phyloP scores from a whole-genome alignment of 2,888 invertebrate species.

The Drosophila melanosoma region DNA sequence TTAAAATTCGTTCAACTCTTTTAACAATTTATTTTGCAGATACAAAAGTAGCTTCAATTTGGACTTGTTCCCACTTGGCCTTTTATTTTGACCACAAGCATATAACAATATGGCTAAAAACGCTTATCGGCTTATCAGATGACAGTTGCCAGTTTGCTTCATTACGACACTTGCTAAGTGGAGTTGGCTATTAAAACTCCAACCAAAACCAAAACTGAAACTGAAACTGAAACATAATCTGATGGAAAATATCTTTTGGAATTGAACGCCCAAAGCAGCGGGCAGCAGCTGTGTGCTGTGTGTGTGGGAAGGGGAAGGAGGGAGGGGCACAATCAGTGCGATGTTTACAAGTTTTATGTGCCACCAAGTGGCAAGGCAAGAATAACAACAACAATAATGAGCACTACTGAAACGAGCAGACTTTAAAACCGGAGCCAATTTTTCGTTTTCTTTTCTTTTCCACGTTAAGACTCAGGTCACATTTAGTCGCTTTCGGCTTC shows the following conservation, averaged over 20 bases:
- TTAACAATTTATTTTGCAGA: background rate
- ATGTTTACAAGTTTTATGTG: conserved; percentile 78
- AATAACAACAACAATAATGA: conserved; percentile 45
- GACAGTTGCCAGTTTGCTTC: conserved; percentile 55
- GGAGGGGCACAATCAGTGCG: conserved; percentile 69
- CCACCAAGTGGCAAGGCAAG: conserved; percentile 69
- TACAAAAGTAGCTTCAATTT: background rate
- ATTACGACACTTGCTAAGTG: conserved; percentile 36
- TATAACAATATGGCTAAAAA: conserved; percentile 33
- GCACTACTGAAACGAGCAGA: conserved; percentile 43
- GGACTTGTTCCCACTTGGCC: background rate
- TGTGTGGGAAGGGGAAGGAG: conserved; percentile 3
- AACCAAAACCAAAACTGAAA: background rate
- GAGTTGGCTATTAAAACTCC: conserved; percentile 34
- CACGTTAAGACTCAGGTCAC: conserved; percentile 16
- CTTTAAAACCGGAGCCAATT: conserved; percentile 27
- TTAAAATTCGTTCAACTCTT: background rate
- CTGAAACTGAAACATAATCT: conserved; percentile 59
- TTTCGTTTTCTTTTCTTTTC: conserved; percentile 4
- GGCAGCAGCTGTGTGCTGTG: background rate
- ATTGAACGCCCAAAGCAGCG: conserved; percentile 52
- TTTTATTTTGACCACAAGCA: background rate
- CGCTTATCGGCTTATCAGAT: conserved; percentile 60
- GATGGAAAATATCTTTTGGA: conserved; percentile 48
- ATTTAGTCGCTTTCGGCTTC: conserved; percentile 33